Base-by-base conservation (phyloP, 1,140 invertebrate species). In the Penaeus vannamei region DNA sequence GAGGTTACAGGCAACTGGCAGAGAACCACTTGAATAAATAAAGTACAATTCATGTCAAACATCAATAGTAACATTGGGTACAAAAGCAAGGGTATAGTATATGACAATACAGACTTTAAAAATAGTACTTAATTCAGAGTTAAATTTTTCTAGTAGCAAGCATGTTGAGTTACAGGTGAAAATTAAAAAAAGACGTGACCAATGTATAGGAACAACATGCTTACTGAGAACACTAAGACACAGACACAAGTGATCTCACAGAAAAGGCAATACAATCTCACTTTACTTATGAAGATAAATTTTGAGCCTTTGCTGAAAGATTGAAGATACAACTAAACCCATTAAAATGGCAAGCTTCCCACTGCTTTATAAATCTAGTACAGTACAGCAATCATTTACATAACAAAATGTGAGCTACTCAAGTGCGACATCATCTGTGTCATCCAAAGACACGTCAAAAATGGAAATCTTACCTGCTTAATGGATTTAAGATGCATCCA, bases 151-250 rank as follows among this genome's bases (percentile, higher is more conserved):
- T 89, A 89, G 79, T 89, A 89, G 87, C 82, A 89, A 90, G 84
- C 88, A 90, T 90, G 84, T 90, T 82, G 88, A 84, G 81, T 60
- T 85, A 46, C 53, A 26, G 26, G 42, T 32, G 61, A 86, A 29
- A 81, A n/a, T 76, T 19, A 81, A 81, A 42, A 66, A 85, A 26
- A 85, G 66, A 59, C 20, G 17, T 53, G 53, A 53, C 53, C 53
- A 53, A 53, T 53, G 53, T 53, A 53, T 53, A 53, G 53, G 53
- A 17, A 66, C 84, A 90, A 90, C 88, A 90, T 90, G 84, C 88
- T 90, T 90, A 76, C 88, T 86, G 62, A 76, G 46, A 86, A 85
- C 84, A 90, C 88, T 90, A 90, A 82, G 84, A 86, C 88, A 90
- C 88, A 90, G 88, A 90, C 88, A 89, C 77, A 88, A 83, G 84